Evolutionary conservation across 2,797 vertebrate species (phyloP).

Genomic region (Takifugu ocellatus): DNA sequence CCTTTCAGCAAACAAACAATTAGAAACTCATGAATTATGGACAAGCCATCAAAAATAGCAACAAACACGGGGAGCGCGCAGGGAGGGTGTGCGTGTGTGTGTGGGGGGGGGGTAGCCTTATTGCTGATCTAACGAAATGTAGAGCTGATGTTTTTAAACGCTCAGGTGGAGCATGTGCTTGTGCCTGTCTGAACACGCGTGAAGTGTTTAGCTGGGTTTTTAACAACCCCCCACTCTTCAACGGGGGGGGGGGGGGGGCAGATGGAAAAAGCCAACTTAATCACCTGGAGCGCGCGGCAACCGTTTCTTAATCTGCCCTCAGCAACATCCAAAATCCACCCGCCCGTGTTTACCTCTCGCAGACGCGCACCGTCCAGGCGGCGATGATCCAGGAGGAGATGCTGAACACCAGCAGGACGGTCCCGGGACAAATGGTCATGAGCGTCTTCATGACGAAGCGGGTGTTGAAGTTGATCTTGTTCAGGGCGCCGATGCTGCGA

Average conservation of each 20-base stretch:
- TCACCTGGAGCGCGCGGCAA: constrained; percentile 38
- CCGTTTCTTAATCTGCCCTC: constrained; percentile 40
- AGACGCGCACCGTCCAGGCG: constrained; percentile 93
- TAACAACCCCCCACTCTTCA: constrained; percentile 28
- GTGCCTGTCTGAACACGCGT: constrained; percentile 16
- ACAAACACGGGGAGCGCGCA: constrained; percentile 56
- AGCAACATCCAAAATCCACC: constrained; percentile 44
- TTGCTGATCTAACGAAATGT: constrained; percentile 58
- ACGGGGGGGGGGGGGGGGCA: constrained; percentile 38
- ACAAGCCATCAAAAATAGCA: constrained; percentile 66
- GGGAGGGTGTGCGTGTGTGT: too few relatives aligned
- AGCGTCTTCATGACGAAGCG: constrained; percentile 97
- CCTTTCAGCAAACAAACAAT: constrained; percentile 80
- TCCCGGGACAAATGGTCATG: constrained; percentile 95
- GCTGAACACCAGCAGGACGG: constrained; percentile 91
- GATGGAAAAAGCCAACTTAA: constrained; percentile 39
- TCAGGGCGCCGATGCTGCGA: constrained; percentile 92
- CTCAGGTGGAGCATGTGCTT: constrained; percentile 18
- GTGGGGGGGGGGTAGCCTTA: constrained; percentile 45
- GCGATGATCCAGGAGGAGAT: constrained; percentile 96
- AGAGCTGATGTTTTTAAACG: constrained; percentile 47
- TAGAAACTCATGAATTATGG: constrained; percentile 79
- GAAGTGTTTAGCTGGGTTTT: constrained; percentile 20
- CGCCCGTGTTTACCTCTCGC: constrained; percentile 83
- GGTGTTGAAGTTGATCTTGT: constrained; percentile 97